Evolutionary conservation across 1,140 invertebrate genomes (phyloP).

Genomic region (Prorops nasuta): DNA sequence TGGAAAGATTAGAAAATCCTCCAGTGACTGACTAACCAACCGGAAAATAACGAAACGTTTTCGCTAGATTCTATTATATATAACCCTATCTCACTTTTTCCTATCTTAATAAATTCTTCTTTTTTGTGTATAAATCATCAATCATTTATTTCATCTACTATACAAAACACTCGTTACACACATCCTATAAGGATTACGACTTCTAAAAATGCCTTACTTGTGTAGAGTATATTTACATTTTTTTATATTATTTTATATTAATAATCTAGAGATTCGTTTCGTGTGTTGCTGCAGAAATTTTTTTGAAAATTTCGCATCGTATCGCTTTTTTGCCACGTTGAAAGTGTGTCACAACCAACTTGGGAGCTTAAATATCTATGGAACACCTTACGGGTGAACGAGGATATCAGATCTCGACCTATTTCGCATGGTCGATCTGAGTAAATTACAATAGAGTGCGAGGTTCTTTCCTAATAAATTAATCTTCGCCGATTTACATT

Average conservation of each 20-base stretch:
- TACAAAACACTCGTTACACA: slow-evolving; percentile 27
- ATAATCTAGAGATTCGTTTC: slow-evolving; percentile 10
- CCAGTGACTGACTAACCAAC: slow-evolving; percentile 22
- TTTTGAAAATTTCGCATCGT: slow-evolving; percentile 22
- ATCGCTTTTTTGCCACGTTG: too few species aligned
- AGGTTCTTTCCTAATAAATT: slow-evolving; percentile 2
- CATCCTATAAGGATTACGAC: slow-evolving; percentile 7
- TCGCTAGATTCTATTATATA: too few species aligned
- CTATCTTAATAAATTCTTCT: too few species aligned
- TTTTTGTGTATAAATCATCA: too few species aligned
- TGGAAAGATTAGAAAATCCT: slow-evolving; percentile 19
- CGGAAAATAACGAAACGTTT: slow-evolving; percentile 28
- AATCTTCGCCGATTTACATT: neutral
- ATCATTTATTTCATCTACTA: too few species aligned
- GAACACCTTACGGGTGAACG: too few species aligned
- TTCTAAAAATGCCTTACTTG: slow-evolving; percentile 26
- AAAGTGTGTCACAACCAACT: too few species aligned
- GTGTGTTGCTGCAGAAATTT: slow-evolving; percentile 6
- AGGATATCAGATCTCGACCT: too few species aligned
- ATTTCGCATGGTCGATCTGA: slow-evolving; percentile 17
- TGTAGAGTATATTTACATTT: slow-evolving; percentile 31
- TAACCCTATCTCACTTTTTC: too few species aligned
- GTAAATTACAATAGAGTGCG: too few species aligned
- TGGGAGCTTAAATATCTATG: too few species aligned
- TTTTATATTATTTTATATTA: slow-evolving; percentile 9